Evolutionary conservation across 2,888 invertebrate species (phyloP).

Genomic region (Patella caerulea): DNA sequence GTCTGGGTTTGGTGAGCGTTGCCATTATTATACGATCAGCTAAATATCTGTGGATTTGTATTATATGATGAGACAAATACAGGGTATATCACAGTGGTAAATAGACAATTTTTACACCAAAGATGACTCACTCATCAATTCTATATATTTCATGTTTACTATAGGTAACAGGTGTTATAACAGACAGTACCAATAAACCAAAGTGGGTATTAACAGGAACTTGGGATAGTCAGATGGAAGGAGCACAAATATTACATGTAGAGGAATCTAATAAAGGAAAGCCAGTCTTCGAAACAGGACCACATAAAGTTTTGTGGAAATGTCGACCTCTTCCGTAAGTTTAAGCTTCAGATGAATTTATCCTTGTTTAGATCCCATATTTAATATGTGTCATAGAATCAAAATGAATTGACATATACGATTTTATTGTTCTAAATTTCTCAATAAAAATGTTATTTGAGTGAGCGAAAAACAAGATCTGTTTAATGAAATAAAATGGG

Average conservation of each 20-base stretch:
- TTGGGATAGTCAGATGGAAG: slow-evolving; percentile 97
- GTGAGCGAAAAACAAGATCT: not conserved
- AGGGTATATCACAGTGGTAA: too few species aligned
- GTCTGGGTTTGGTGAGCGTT: too few species aligned
- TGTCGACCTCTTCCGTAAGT: slow-evolving; percentile 82
- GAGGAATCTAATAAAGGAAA: slow-evolving; percentile 75
- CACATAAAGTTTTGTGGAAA: slow-evolving; percentile 89
- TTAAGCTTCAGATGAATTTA: not conserved
- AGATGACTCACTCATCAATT: too few species aligned
- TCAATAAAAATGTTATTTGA: too few species aligned
- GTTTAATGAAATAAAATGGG: not conserved
- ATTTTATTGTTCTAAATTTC: not conserved
- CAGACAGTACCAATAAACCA: slow-evolving; percentile 75
- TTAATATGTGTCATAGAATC: not conserved
- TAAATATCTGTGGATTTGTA: too few species aligned
- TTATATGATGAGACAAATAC: too few species aligned
- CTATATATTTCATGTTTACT: too few species aligned
- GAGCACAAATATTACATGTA: slow-evolving; percentile 82
- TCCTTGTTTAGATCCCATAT: not conserved
- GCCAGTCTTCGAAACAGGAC: slow-evolving; percentile 93
- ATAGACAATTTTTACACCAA: too few species aligned
- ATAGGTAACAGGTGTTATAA: slow-evolving; percentile 81
- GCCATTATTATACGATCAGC: too few species aligned
- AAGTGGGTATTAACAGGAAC: slow-evolving; percentile 85
- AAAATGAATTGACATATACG: not conserved